Evolutionary conservation across 2,888 invertebrate genomes (phyloP).

Genomic region (Zygaena filipendulae): DNA sequence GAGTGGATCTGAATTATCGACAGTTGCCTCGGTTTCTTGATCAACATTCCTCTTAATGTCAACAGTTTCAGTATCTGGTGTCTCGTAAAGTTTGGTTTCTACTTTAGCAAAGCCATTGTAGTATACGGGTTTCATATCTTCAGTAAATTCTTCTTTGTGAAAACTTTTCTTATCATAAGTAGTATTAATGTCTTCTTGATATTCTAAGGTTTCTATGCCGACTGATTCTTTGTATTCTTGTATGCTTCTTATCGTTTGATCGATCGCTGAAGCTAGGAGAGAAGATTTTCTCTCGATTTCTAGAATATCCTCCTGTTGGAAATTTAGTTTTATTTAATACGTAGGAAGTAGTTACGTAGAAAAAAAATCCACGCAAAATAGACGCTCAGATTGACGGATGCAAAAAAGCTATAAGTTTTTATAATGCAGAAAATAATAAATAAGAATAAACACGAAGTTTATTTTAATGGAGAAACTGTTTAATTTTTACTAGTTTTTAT

Average conservation of each 20-base stretch:
- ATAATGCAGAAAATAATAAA: conserved; percentile 2
- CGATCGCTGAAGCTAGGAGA: conserved; percentile 50
- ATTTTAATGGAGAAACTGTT: too few species aligned
- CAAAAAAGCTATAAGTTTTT: too few species aligned
- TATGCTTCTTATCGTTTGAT: conserved; percentile 50
- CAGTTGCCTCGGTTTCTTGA: neutral
- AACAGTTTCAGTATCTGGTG: conserved; percentile 7
- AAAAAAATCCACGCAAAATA: conserved; percentile 1
- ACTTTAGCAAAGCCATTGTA: conserved; percentile 20
- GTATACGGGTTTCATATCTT: neutral
- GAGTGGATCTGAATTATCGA: neutral
- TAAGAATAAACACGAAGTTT: too few species aligned
- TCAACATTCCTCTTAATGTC: neutral
- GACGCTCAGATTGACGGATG: too few species aligned
- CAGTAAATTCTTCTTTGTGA: conserved; percentile 1
- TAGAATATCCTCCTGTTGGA: conserved; percentile 44
- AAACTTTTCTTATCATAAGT: conserved; percentile 6
- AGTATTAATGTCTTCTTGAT: conserved; percentile 1
- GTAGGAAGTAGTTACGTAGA: conserved; percentile 9
- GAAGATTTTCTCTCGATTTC: conserved; percentile 52
- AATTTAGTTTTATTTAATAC: conserved; percentile 11
- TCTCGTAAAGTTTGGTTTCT: conserved; percentile 15
- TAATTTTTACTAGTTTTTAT: too few species aligned
- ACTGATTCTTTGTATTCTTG: conserved; percentile 57
- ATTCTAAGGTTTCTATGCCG: conserved; percentile 27